These are phyloP conservation scores for Neodon shergylaensis DNA, from an alignment of 2,113 vertebrate species.

Conservation along the genomic window DNA sequence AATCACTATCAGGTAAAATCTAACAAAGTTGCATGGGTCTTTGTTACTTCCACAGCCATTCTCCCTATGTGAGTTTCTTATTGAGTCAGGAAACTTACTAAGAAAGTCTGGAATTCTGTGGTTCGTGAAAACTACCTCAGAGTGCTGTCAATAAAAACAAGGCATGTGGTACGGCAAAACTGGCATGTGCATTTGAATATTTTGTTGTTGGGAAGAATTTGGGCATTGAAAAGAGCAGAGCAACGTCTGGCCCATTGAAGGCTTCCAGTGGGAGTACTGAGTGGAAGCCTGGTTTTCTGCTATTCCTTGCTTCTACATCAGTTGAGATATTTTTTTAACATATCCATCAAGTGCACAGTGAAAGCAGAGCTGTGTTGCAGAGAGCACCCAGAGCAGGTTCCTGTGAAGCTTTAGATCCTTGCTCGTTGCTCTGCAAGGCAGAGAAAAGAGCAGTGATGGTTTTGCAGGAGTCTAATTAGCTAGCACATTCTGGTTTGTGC, in stretches of 20 bases:
- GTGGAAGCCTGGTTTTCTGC: neutral
- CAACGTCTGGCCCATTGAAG: neutral
- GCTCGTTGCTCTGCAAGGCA: neutral
- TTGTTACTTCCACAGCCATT: neutral
- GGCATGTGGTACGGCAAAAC: neutral
- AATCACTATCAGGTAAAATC: neutral
- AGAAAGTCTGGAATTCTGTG: neutral
- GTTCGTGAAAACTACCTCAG: neutral
- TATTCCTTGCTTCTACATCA: neutral
- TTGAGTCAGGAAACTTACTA: neutral
- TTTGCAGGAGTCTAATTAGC: neutral
- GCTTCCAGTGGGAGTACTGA: neutral
- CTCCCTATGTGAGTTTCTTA: neutral
- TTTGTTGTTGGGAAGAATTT: neutral
- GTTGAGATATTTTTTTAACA: neutral
- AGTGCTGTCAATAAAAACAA: neutral
- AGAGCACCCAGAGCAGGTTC: neutral
- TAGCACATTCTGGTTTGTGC: neutral
- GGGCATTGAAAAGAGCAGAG: neutral
- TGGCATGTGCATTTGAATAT: neutral
- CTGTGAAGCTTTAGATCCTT: neutral
- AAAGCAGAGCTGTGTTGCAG: neutral
- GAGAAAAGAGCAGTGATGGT: neutral
- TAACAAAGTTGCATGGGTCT: neutral
- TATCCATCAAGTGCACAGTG: neutral